Conservation (phyloP, 1,140 invertebrate genomes). For the Acyrthosiphon pisum region DNA sequence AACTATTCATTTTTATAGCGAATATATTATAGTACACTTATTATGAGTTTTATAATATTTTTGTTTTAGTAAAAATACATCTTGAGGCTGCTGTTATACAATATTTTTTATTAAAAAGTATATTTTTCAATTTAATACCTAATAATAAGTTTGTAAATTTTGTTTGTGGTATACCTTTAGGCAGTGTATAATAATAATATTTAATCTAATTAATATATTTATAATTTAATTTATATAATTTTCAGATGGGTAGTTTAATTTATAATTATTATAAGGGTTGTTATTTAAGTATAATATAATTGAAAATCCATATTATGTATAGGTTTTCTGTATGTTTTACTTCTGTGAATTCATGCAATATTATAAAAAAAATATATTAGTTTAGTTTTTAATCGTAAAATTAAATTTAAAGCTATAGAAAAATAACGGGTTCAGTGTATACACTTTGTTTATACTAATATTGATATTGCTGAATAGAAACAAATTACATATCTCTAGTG, state of each 20-base stretch:
- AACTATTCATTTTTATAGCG: not conserved
- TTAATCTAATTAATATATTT: not conserved
- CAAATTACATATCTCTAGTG: not conserved
- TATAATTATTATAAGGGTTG: not conserved
- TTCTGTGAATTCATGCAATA: not conserved
- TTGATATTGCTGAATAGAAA: not conserved
- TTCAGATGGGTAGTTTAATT: not conserved
- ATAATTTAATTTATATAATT: not conserved
- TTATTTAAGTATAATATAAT: not conserved
- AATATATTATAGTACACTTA: not conserved
- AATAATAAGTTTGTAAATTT: not conserved
- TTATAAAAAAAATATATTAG: not conserved
- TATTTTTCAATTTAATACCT: not conserved
- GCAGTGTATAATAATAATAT: not conserved
- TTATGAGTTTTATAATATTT: not conserved
- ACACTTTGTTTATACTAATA: not conserved
- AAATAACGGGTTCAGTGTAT: not conserved
- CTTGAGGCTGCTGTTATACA: not conserved
- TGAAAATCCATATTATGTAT: not conserved
- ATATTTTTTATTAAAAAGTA: not conserved
- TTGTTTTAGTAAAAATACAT: not conserved
- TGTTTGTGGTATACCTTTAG: not conserved
- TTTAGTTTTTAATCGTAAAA: not conserved
- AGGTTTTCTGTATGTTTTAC: not conserved
- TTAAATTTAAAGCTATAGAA: not conserved